Conservation (phyloP, 2,797 vertebrate species). For the Urosaurus nigricauda region DNA sequence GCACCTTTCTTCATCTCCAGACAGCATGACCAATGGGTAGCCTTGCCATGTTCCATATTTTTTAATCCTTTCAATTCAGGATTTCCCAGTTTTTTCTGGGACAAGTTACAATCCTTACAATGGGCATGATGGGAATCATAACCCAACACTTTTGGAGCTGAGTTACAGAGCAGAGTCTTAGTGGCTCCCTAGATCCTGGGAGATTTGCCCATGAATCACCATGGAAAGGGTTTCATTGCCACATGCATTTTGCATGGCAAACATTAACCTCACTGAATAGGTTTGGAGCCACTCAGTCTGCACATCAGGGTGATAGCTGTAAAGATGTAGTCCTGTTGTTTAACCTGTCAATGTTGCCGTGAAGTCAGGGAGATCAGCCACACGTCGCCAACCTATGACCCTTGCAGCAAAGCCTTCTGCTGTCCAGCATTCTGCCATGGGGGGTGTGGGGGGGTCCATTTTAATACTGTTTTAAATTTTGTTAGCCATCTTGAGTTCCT, state of each 20-base stretch:
- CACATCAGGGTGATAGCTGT: not conserved
- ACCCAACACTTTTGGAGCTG: not conserved
- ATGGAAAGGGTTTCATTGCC: not conserved
- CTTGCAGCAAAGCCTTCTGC: not conserved
- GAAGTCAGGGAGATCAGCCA: not conserved
- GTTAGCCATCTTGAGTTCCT: too few species aligned
- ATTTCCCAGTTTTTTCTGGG: too few species aligned
- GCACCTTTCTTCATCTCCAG: too few species aligned
- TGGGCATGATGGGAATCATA: not conserved
- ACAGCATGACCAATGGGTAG: not conserved
- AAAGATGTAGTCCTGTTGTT: not conserved
- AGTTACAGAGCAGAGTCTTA: not conserved
- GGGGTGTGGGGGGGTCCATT: too few species aligned
- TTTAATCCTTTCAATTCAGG: too few species aligned
- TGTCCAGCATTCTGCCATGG: not conserved
- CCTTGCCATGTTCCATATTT: too few species aligned
- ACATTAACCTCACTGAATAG: not conserved
- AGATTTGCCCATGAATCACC: not conserved
- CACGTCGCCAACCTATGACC: not conserved
- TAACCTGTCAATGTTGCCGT: not conserved
- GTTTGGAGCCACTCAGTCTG: not conserved
- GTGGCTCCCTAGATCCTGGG: not conserved
- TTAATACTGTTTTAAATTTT: too few species aligned
- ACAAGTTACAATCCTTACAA: too few species aligned
- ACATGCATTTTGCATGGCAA: not conserved